Base-by-base conservation (phyloP, 2,888 invertebrate genomes). In the Eupithecia subfuscata region DNA sequence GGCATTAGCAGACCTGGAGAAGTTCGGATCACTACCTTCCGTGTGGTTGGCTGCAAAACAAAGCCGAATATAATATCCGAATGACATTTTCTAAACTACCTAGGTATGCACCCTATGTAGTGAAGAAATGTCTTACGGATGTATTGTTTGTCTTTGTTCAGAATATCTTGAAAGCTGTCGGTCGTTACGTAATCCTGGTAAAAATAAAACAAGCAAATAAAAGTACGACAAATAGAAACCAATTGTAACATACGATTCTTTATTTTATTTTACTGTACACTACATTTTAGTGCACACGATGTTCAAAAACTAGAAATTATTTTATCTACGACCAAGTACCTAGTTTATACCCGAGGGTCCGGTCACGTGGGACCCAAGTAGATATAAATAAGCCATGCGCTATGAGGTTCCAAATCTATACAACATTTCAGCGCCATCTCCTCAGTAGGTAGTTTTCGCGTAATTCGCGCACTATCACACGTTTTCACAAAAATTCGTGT, bases 91-190 rank as follows among this genome's bases (percentile, higher is more conserved):
- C 11, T 22, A 22, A 11, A 22, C 9, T 40, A 2, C 22, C 0
- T 2, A 30, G 30, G 30, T 30, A 30, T 30, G 30, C 3, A 30
- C 30, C 30, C n/a, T 22, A 52, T n/a, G 56, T 56, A 22, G 56
- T 22, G 22, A 8, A 30, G 65, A 48, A 63, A 69, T 30, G 68
- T 45, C 76, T 79, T 78, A 80, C 80, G 25, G 2, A 73, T 76
- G 7, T 75, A 63, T 63, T 68, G 75, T 60, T 73, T 78, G n/a
- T 78, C 74, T 70, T 74, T 70, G 64, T 76, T 78, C 56, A 78
- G 16, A 30, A 79, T 65, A 34, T 79, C 69, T 72, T 80, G 75
- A 40, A 77, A 70, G 22, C 78, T 74, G 16, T 78, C 78, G 6
- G 72, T 65, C 18, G 60, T 11, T 25, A 60, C 5, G 60, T 14